A percentile compares a stretch with the other conserved stretches of the same genome.
phyloP scores from a whole-genome alignment of 2,113 vertebrate species.

The Trichechus manatus region DNA sequence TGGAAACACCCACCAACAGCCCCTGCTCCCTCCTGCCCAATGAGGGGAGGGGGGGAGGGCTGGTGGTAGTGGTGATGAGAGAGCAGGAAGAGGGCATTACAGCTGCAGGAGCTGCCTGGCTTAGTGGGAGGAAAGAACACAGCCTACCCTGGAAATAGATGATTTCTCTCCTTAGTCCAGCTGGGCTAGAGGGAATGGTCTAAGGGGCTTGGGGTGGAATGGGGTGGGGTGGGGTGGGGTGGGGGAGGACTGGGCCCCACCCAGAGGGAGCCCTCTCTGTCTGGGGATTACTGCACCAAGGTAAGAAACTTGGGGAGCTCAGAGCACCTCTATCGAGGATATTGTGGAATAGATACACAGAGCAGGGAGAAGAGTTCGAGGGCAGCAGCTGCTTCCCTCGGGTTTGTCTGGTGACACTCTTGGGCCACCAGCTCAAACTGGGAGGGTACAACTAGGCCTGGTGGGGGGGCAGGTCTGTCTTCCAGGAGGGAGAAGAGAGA shows the following conservation, averaged over 20 bases:
- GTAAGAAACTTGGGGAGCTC: neutral
- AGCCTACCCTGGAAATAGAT: conserved; percentile 52
- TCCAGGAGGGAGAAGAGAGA: no score
- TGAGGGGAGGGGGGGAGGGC: neutral
- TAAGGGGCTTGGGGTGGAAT: neutral
- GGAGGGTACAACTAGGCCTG: neutral
- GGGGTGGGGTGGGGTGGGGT: neutral
- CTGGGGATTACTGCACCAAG: neutral
- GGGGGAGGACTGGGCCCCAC: neutral
- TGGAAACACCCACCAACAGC: neutral
- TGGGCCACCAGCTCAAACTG: neutral
- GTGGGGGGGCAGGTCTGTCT: neutral
- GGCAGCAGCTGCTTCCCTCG: neutral
- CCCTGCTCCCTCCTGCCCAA: neutral
- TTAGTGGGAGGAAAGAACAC: neutral
- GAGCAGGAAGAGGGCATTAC: conserved; percentile 3
- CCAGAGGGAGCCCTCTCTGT: neutral
- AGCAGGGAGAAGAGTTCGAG: neutral
- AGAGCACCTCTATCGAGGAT: neutral
- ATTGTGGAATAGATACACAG: neutral
- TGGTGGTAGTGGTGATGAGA: neutral
- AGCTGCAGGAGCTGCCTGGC: neutral
- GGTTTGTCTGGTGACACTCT: neutral
- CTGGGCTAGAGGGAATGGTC: neutral
- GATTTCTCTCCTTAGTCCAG: conserved; percentile 20